phyloP scores from a whole-genome alignment of 2,888 invertebrate genomes.

The Epinotia demarniana region DNA sequence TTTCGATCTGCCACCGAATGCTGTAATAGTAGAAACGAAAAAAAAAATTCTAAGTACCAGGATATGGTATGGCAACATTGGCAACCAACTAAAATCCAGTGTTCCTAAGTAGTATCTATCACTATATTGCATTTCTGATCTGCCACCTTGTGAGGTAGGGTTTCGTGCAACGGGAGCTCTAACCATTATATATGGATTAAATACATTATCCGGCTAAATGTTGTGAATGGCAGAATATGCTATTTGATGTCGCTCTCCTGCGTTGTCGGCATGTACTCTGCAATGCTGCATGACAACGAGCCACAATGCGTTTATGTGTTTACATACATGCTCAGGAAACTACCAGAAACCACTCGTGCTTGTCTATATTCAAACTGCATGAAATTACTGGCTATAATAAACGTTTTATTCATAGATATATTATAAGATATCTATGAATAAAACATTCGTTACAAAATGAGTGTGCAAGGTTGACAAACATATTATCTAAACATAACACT shows the following conservation, averaged over 20 bases:
- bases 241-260: slow-evolving; percentile 64
- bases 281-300: slow-evolving; percentile 72
- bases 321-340: slow-evolving; percentile 12
- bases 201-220: slow-evolving; percentile 46
- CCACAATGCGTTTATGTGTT: slow-evolving; percentile 5
- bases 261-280: slow-evolving; percentile 77
- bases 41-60: too few species aligned
- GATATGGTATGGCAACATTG: too few species aligned
- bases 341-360: slow-evolving; percentile 10
- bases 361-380: slow-evolving; percentile 55
- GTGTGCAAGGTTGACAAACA: background rate
- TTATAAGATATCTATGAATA: background rate
- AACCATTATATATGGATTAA: background rate
- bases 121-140: too few species aligned
- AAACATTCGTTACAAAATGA: background rate
- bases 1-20: too few species aligned
- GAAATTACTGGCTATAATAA: slow-evolving; percentile 38
- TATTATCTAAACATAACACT: slow-evolving; percentile 18
- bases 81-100: too few species aligned
- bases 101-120: too few species aligned
- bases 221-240: slow-evolving; percentile 52
- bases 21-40: too few species aligned
- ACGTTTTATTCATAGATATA: too few species aligned
- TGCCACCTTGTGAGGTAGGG: too few species aligned
- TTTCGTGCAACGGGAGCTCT: too few species aligned